Conservation (phyloP, 1,140 invertebrate species). For the Venustaconcha ellipsiformis region DNA sequence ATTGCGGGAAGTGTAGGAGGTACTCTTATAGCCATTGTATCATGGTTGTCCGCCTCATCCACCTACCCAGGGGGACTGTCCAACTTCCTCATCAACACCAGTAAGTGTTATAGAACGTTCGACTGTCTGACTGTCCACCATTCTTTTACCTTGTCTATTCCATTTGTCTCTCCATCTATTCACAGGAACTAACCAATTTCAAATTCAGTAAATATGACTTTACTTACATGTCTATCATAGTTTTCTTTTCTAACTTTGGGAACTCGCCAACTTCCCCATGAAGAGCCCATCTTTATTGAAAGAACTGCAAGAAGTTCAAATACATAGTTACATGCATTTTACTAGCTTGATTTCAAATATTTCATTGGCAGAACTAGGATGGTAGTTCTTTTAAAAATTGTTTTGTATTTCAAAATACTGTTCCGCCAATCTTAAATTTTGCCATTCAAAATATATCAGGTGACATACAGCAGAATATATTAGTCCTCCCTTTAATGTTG, state of each 20-base stretch:
- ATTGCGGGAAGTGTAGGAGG: conserved; percentile 63
- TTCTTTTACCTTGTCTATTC: conserved; percentile 42
- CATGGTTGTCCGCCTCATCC: conserved; percentile 65
- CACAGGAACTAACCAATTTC: background rate
- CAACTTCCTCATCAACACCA: conserved; percentile 65
- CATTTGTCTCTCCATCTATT: background rate
- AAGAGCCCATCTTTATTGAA: background rate
- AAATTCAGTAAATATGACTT: background rate
- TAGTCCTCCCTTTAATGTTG: too few species aligned
- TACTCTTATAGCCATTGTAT: conserved; percentile 55
- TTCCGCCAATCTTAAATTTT: too few species aligned
- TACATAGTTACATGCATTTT: too few species aligned
- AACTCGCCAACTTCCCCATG: background rate
- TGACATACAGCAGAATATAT: too few species aligned
- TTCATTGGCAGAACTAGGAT: too few species aligned
- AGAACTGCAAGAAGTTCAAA: too few species aligned
- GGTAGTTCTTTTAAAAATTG: too few species aligned
- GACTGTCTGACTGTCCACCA: background rate
- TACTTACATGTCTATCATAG: background rate
- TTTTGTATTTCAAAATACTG: too few species aligned
- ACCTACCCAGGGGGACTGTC: conserved; percentile 60
- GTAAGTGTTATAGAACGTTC: conserved; percentile 28
- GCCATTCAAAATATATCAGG: too few species aligned
- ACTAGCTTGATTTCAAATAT: too few species aligned
- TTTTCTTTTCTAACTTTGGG: background rate